Evolutionary conservation across 2,797 vertebrate species (phyloP).

Genomic region (Rhincodon typus): DNA sequence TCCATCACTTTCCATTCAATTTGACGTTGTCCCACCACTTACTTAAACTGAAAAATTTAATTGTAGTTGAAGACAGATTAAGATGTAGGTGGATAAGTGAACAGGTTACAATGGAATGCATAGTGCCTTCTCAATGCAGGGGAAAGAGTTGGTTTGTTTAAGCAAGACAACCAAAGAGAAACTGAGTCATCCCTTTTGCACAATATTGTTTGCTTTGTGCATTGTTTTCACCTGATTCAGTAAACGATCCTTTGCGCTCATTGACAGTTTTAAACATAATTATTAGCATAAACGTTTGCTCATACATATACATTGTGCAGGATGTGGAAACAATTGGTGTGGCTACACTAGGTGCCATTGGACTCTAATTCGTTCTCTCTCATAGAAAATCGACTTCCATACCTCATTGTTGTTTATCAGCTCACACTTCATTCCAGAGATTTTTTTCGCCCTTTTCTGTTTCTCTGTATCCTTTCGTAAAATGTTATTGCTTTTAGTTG

Average conservation of each 20-base stretch:
- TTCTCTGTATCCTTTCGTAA: not conserved
- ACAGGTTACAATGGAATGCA: not conserved
- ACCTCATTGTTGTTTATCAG: not conserved
- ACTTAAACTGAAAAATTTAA: not conserved
- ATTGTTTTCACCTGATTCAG: not conserved
- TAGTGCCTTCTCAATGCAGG: not conserved
- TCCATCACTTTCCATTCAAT: not conserved
- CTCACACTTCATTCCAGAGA: not conserved
- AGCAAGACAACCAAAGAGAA: not conserved
- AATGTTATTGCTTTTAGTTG: not conserved
- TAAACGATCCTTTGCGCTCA: not conserved
- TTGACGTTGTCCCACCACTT: not conserved
- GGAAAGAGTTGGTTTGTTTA: not conserved
- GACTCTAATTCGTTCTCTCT: not conserved
- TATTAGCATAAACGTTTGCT: not conserved
- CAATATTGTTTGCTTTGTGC: not conserved
- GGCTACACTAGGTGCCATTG: not conserved
- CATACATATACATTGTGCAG: no score
- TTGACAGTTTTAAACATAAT: not conserved
- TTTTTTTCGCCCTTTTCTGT: not conserved
- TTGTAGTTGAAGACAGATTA: not conserved
- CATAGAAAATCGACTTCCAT: not conserved
- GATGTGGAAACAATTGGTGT: not conserved
- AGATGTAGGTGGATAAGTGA: not conserved
- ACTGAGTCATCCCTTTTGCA: not conserved